Conservation (phyloP, 2,888 invertebrate species). For the Minunthozetes semirufus region DNA sequence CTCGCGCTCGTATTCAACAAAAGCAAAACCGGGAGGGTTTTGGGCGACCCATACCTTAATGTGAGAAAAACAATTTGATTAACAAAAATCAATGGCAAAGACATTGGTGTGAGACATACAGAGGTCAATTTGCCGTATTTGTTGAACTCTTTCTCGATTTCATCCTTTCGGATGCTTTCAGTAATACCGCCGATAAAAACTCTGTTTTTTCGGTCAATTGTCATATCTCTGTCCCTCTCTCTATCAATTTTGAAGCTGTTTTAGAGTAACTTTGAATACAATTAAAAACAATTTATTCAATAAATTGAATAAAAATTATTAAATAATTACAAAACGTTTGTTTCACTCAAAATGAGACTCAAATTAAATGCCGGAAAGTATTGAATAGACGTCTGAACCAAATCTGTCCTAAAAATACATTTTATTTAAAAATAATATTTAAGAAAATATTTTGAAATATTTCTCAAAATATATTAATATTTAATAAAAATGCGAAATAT, state of each 20-base stretch:
- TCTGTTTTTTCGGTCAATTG: conserved; percentile 35
- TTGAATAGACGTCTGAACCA: neutral
- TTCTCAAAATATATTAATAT: too few relatives aligned
- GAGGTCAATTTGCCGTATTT: conserved; percentile 85
- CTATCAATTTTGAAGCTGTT: neutral
- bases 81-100: too few relatives aligned
- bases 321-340: neutral
- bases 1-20: conserved; percentile 80
- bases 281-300: neutral
- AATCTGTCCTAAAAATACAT: too few relatives aligned
- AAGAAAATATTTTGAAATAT: too few relatives aligned
- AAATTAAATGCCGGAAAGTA: neutral
- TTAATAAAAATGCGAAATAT: too few relatives aligned
- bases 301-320: neutral
- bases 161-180: conserved; percentile 78
- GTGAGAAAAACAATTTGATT: too few relatives aligned
- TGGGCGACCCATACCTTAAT: conserved; percentile 93
- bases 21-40: conserved; percentile 86
- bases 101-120: conserved; percentile 88
- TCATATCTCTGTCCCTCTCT: neutral
- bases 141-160: conserved; percentile 79
- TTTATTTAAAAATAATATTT: too few relatives aligned
- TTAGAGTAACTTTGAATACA: neutral
- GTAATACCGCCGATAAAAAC: conserved; percentile 64
- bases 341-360: conserved; percentile 1